These are phyloP conservation scores for Siphamia tubifer DNA, from an alignment of 2,113 vertebrate genomes.

Conservation along the genomic window DNA sequence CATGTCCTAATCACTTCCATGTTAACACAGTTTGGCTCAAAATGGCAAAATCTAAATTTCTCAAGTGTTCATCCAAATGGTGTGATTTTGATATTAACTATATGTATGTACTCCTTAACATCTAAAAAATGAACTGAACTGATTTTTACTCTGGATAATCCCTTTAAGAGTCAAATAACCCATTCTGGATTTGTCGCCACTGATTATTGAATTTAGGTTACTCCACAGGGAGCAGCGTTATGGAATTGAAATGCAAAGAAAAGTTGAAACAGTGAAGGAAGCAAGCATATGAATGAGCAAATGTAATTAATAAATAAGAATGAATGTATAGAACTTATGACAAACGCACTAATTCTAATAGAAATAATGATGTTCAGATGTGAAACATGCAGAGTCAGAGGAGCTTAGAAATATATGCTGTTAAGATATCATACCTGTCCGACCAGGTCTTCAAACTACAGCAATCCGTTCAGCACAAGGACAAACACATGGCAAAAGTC, in stretches of 20 bases:
- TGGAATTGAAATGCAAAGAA: constrained; percentile 9
- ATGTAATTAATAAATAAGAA: constrained; percentile 6
- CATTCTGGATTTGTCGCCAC: constrained; percentile 47
- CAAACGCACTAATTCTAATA: no score
- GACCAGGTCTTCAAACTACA: constrained; percentile 86
- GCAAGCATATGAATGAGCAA: constrained; percentile 24
- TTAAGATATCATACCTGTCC: constrained; percentile 84
- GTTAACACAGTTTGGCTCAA: no score
- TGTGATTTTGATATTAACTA: no score
- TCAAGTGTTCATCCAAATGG: no score
- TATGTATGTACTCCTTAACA: no score
- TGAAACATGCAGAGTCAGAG: constrained; percentile 50
- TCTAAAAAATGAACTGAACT: no score
- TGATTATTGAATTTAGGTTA: constrained; percentile 27
- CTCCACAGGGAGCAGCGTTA: constrained; percentile 27
- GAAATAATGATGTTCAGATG: constrained; percentile 1
- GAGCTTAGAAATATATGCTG: constrained; percentile 23
- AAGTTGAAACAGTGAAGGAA: neutral
- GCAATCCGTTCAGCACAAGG: constrained; percentile 63
- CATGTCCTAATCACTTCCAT: no score
- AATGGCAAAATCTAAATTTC: no score
- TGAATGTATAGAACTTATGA: neutral
- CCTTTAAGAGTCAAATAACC: constrained; percentile 41
- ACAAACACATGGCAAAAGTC: constrained; percentile 62
- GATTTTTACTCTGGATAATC: no score